phyloP scores from a whole-genome alignment of 1,140 invertebrate genomes.

The Venturia canescens region DNA sequence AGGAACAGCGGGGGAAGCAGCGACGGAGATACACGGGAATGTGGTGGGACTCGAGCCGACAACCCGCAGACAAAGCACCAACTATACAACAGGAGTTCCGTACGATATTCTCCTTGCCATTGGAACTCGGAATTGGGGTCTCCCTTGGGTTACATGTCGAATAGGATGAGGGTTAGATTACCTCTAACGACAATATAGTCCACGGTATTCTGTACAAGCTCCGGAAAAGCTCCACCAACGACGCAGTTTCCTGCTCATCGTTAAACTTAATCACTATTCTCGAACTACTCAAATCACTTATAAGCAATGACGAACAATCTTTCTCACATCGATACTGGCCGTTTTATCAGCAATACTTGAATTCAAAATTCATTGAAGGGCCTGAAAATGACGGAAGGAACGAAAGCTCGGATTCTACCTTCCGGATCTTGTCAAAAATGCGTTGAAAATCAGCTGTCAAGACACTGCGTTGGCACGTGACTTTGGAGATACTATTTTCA shows the following conservation, averaged over 20 bases:
- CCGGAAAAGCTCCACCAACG: not conserved
- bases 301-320: not conserved
- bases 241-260: not conserved
- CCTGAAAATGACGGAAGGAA: too few species aligned
- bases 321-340: too few species aligned
- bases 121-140: not conserved
- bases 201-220: not conserved
- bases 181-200: not conserved
- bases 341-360: too few species aligned
- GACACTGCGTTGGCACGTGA: too few species aligned
- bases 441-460: too few species aligned
- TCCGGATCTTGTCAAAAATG: too few species aligned
- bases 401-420: too few species aligned
- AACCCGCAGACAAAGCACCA: not conserved
- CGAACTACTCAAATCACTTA: not conserved
- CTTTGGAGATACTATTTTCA: too few species aligned
- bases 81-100: not conserved
- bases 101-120: not conserved
- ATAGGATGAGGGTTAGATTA: constrained; percentile 9
- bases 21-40: not conserved
- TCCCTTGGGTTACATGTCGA: constrained; percentile 3
- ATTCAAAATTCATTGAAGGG: too few species aligned
- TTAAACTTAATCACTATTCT: not conserved
- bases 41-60: not conserved
- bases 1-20: not conserved